Conservation (phyloP, 2,888 invertebrate species). For the Platycnemis pennipes region DNA sequence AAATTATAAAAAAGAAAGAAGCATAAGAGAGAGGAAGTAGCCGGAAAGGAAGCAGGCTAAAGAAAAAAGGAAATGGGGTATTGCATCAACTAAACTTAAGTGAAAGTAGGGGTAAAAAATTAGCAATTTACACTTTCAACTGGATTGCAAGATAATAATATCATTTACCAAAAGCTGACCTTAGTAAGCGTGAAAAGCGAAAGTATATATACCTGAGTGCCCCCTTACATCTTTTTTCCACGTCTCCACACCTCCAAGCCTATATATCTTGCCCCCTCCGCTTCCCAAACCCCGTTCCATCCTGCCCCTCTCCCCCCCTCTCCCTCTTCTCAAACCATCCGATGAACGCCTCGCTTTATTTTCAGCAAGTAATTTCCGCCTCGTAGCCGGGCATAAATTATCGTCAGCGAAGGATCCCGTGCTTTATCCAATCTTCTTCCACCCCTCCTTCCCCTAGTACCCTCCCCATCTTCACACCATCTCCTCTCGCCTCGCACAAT, state of each 20-base stretch:
- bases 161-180: background rate
- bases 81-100: too few relatives aligned
- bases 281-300: background rate
- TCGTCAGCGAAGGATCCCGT: conserved; percentile 1
- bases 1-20: too few relatives aligned
- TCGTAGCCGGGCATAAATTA: conserved; percentile 59
- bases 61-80: too few relatives aligned
- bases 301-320: background rate
- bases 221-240: background rate
- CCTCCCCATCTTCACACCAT: background rate
- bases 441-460: background rate
- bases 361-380: conserved; percentile 65
- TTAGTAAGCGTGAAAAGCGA: background rate
- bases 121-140: too few relatives aligned
- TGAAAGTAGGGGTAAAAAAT: too few relatives aligned
- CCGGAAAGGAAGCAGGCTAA: too few relatives aligned
- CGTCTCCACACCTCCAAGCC: background rate
- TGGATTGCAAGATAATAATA: background rate
- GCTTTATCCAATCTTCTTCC: conserved; percentile 28
- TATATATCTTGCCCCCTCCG: background rate
- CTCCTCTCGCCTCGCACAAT: background rate
- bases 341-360: conserved; percentile 47
- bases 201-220: background rate
- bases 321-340: background rate
- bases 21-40: too few relatives aligned